Conservation (phyloP, 2,113 vertebrate species). For the Macroglossus sobrinus region DNA sequence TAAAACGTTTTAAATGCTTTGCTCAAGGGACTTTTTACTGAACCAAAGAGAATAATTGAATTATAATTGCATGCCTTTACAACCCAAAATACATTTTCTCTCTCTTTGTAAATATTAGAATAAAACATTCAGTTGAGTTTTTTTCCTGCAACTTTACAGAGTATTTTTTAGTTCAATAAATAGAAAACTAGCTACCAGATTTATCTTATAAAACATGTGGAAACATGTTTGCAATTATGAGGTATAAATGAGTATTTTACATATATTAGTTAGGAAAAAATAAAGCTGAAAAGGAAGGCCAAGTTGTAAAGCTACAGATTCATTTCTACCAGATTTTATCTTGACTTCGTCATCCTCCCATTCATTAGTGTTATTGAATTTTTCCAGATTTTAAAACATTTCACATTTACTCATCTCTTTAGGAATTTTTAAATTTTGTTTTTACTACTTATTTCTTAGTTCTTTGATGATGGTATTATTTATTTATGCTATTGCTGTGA, state of each 20-base stretch:
- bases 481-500: not conserved
- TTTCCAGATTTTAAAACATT: not conserved
- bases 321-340: not conserved
- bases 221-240: not conserved
- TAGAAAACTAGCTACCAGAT: not conserved
- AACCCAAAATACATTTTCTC: not conserved
- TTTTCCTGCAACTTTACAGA: not conserved
- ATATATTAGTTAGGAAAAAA: slow-evolving; percentile 33
- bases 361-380: not conserved
- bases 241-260: slow-evolving; percentile 27
- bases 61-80: not conserved
- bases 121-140: not conserved
- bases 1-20: slow-evolving; percentile 45
- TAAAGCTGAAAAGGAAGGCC: not conserved
- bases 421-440: not conserved
- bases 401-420: not conserved
- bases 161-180: not conserved
- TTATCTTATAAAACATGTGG: not conserved
- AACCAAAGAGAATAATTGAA: slow-evolving; percentile 12
- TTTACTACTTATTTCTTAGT: not conserved
- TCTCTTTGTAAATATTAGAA: slow-evolving; percentile 58
- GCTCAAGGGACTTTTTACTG: not conserved
- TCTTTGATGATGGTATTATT: not conserved
- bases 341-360: not conserved
- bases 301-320: not conserved